A percentile compares a stretch with the other conserved stretches of the same genome.
These are phyloP conservation scores for Pomatostomus ruficeps DNA, from an alignment of 2,113 vertebrate genomes.

Conservation along the genomic window DNA sequence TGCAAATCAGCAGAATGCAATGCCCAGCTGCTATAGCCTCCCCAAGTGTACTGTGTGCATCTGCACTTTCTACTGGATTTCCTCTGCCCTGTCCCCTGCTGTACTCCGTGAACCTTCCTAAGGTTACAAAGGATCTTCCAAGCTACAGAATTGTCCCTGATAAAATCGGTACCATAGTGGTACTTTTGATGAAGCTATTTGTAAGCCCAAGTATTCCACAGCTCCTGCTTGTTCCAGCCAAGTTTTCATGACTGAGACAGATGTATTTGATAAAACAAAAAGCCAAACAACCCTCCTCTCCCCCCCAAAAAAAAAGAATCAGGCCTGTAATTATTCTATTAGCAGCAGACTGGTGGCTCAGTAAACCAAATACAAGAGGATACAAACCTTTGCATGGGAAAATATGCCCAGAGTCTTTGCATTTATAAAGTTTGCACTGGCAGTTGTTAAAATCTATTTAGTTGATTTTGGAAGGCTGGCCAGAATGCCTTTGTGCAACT, in stretches of 20 bases:
- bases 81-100: not conserved
- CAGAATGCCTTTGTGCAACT: not conserved
- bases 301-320: not conserved
- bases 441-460: not conserved
- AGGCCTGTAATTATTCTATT: not conserved
- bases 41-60: not conserved
- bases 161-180: not conserved
- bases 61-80: not conserved
- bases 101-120: not conserved
- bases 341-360: not conserved
- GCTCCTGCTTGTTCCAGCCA: not conserved
- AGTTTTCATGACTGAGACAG: not conserved
- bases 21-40: not conserved
- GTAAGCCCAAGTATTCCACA: not conserved
- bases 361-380: not conserved
- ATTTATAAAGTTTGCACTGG: not conserved
- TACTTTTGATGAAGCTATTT: not conserved
- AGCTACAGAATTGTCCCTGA: not conserved
- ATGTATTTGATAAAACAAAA: not conserved
- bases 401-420: not conserved
- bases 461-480: not conserved
- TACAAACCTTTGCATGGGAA: not conserved
- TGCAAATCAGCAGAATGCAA: not conserved
- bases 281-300: not conserved
- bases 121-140: not conserved